These are phyloP conservation scores for Galerucella pusilla DNA, from an alignment of 2,888 invertebrate species.

Conservation along the genomic window DNA sequence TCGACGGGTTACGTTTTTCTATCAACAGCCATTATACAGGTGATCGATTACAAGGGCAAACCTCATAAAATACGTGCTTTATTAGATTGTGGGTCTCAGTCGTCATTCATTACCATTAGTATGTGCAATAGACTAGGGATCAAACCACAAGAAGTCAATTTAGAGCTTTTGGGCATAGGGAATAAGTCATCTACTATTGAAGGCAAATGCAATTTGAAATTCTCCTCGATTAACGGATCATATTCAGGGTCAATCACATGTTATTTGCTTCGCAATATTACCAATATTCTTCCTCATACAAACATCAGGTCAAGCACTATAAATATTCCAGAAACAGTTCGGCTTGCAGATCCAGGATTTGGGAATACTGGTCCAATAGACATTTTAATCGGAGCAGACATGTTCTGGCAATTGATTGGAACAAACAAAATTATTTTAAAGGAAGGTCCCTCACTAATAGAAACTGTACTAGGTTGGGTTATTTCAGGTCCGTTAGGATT, in stretches of 20 bases:
- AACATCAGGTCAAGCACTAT: background rate
- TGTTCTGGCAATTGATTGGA: too few relatives aligned
- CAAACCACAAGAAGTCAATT: background rate
- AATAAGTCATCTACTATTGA: background rate
- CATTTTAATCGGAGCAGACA: background rate
- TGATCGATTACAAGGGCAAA: slow-evolving; percentile 2
- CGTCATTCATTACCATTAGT: background rate
- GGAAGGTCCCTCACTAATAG: too few relatives aligned
- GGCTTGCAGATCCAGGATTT: background rate
- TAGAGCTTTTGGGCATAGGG: background rate
- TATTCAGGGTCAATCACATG: too few relatives aligned
- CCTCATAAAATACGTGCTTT: slow-evolving; percentile 11
- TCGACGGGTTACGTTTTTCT: background rate
- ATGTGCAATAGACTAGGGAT: background rate
- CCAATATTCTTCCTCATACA: background rate
- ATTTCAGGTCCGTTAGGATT: too few relatives aligned
- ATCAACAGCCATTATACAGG: slow-evolving; percentile 19
- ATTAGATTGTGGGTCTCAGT: slow-evolving; percentile 23
- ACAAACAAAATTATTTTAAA: too few relatives aligned
- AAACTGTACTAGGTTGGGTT: too few relatives aligned
- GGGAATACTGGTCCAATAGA: background rate
- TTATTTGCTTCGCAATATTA: background rate
- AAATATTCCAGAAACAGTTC: background rate
- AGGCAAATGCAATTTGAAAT: background rate
- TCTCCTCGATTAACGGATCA: too few relatives aligned